Evolutionary conservation across 2,888 invertebrate species (phyloP).

Genomic region (Mongoloraphidia duomilia): DNA sequence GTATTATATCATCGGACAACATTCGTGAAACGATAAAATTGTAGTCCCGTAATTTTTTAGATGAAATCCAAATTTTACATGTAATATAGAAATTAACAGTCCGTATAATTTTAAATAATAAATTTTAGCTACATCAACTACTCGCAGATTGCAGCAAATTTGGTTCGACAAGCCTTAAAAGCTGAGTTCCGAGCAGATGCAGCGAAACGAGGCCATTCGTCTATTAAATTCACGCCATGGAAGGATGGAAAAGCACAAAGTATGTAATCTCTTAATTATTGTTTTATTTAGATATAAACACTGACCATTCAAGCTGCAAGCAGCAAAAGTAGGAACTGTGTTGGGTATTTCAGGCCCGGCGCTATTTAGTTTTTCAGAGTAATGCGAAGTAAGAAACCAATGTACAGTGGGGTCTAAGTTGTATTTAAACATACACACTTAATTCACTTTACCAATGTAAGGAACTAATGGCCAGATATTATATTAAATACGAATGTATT

Average conservation of each 20-base stretch:
- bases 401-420: no score
- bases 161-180: slow-evolving; percentile 69
- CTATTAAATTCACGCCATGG: slow-evolving; percentile 78
- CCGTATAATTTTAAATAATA: slow-evolving; percentile 6
- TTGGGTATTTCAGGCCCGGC: no score
- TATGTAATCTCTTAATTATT: no score
- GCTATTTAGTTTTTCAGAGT: no score
- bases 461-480: no score
- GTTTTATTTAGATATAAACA: no score
- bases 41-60: slow-evolving; percentile 3
- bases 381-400: no score
- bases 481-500: no score
- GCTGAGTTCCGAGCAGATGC: slow-evolving; percentile 59
- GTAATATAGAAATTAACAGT: not conserved
- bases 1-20: slow-evolving; percentile 3
- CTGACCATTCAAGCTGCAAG: no score
- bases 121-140: slow-evolving; percentile 82
- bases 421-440: no score
- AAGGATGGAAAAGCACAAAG: slow-evolving; percentile 70
- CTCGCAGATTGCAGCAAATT: slow-evolving; percentile 81
- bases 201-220: slow-evolving; percentile 54
- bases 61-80: not conserved
- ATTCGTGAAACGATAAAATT: slow-evolving; percentile 1
- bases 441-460: no score
- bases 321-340: no score